Conservation (phyloP, 2,888 invertebrate genomes). For the Litoditis marina region DNA sequence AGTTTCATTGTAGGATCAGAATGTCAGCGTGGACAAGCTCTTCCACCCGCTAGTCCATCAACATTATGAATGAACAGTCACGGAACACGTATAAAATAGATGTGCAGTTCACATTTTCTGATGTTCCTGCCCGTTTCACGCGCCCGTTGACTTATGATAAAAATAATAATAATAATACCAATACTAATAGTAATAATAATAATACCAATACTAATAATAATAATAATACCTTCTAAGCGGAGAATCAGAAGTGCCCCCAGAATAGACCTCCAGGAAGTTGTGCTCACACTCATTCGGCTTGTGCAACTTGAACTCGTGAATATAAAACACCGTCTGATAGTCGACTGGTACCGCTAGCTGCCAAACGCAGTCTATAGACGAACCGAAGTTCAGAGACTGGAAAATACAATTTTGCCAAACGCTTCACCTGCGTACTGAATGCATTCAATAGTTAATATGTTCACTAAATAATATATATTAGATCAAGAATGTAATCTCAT, state of each 20-base stretch:
- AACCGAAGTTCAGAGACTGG: conserved; percentile 28
- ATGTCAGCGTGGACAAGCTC: too few species aligned
- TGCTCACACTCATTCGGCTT: conserved; percentile 57
- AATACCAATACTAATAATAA: too few species aligned
- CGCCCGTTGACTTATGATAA: too few species aligned
- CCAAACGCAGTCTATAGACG: conserved; percentile 55
- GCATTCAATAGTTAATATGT: too few species aligned
- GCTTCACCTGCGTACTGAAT: background rate
- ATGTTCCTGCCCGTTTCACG: too few species aligned
- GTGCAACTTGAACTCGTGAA: conserved; percentile 51
- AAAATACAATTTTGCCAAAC: conserved; percentile 1
- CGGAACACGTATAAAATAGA: background rate
- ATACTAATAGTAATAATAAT: too few species aligned
- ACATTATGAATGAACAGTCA: background rate
- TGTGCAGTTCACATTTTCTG: too few species aligned
- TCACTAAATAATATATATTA: too few species aligned
- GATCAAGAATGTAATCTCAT: too few species aligned
- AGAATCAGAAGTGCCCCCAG: conserved; percentile 49
- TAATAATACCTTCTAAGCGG: conserved; percentile 40
- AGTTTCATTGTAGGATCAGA: too few species aligned
- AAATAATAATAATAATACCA: too few species aligned
- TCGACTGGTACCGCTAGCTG: conserved; percentile 35
- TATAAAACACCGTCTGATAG: conserved; percentile 45
- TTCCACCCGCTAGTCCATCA: too few species aligned
- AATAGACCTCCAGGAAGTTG: conserved; percentile 59